Evolutionary conservation across 2,888 invertebrate genomes (phyloP).

Genomic region (Nemoura dubitans): DNA sequence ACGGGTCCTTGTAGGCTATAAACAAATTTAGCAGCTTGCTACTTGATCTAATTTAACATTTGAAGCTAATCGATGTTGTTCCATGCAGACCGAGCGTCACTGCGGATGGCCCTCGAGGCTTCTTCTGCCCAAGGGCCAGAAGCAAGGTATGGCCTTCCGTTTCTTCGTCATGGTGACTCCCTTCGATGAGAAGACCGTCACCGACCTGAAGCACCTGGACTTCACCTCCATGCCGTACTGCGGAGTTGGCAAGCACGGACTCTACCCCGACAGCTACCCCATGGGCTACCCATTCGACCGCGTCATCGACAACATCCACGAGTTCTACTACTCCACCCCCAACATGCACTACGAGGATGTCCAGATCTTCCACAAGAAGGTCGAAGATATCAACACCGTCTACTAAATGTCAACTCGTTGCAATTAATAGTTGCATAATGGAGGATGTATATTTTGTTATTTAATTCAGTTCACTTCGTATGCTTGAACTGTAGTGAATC

Average conservation of each 20-base stretch:
- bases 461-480: neutral
- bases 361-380: slow-evolving; percentile 66
- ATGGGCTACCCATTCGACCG: slow-evolving; percentile 81
- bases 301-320: slow-evolving; percentile 62
- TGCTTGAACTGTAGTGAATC: neutral
- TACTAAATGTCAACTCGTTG: slow-evolving; percentile 13
- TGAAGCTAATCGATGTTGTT: neutral
- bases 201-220: slow-evolving; percentile 45
- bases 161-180: slow-evolving; percentile 69
- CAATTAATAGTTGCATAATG: neutral
- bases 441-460: neutral
- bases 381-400: slow-evolving; percentile 46
- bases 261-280: slow-evolving; percentile 66
- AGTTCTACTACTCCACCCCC: slow-evolving; percentile 57
- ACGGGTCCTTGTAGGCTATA: no score
- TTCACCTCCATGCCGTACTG: slow-evolving; percentile 59
- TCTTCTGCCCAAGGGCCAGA: slow-evolving; percentile 74
- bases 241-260: slow-evolving; percentile 60
- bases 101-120: slow-evolving; percentile 77
- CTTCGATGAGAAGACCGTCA: slow-evolving; percentile 48
- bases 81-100: slow-evolving; percentile 59
- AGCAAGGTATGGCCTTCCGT: slow-evolving; percentile 72
- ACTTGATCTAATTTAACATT: no score
- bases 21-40: no score
- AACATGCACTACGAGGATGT: slow-evolving; percentile 72